Conservation (phyloP, 2,113 vertebrate species). For the Vireo altiloquus region DNA sequence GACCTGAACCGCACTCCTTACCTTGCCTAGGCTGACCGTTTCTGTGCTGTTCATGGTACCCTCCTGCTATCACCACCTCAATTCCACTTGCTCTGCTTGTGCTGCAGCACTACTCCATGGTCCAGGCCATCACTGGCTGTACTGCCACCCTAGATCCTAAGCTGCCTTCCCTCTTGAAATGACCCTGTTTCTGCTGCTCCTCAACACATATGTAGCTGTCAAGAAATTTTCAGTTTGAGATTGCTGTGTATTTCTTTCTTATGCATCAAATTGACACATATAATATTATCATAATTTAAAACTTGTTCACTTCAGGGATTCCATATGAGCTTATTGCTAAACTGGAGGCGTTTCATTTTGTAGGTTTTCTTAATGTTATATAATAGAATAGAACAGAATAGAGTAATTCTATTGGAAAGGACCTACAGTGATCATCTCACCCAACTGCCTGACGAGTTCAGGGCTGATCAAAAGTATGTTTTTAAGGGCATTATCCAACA, state of each 20-base stretch:
- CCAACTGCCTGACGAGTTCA: background rate
- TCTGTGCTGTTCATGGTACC: background rate
- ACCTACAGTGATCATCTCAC: background rate
- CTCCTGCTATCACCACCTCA: background rate
- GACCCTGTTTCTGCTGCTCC: background rate
- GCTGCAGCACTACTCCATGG: background rate
- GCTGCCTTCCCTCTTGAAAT: background rate
- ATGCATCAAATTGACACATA: background rate
- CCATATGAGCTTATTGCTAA: background rate
- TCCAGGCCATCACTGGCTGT: background rate
- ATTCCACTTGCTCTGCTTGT: background rate
- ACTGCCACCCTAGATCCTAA: background rate
- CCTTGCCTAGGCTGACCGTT: background rate
- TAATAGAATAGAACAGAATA: background rate
- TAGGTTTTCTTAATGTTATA: rapidly evolving
- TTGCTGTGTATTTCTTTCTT: background rate
- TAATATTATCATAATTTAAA: background rate
- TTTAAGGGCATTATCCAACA: background rate
- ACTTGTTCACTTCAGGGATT: background rate
- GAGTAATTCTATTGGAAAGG: background rate
- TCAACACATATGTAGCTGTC: background rate
- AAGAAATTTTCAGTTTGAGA: background rate
- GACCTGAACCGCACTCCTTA: background rate
- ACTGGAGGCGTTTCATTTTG: rapidly evolving
- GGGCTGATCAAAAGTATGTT: background rate